Conservation (phyloP, 2,797 vertebrate species). For the Gouania willdenowi region DNA sequence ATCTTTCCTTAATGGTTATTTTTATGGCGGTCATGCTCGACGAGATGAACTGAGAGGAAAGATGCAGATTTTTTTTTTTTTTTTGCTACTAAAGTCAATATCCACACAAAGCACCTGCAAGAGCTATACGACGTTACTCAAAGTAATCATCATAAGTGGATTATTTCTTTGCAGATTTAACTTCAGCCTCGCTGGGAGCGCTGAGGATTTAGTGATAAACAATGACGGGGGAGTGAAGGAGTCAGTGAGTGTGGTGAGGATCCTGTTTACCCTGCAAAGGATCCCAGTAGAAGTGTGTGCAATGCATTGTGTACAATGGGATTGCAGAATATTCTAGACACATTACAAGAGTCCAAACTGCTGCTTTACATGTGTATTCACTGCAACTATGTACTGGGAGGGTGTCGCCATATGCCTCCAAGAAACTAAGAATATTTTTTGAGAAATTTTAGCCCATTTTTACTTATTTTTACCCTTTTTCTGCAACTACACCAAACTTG, state of each 20-base stretch:
- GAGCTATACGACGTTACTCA: conserved; percentile 27
- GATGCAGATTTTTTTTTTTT: too few species aligned
- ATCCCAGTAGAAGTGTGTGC: neutral
- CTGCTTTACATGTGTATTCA: too few species aligned
- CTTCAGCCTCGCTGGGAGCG: conserved; percentile 17
- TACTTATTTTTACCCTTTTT: too few species aligned
- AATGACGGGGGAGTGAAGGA: conserved; percentile 46
- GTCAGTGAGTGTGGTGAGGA: conserved; percentile 15
- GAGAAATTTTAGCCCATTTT: too few species aligned
- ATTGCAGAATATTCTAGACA: too few species aligned
- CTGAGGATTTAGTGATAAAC: conserved; percentile 46
- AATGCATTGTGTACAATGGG: too few species aligned
- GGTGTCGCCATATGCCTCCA: too few species aligned
- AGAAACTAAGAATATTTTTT: too few species aligned
- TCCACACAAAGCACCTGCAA: conserved; percentile 53
- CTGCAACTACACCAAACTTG: too few species aligned
- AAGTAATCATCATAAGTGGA: conserved; percentile 54
- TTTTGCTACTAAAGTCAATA: conserved; percentile 44
- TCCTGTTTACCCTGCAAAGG: conserved; percentile 25
- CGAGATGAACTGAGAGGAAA: conserved; percentile 12
- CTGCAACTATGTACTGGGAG: too few species aligned
- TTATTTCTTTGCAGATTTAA: conserved; percentile 54
- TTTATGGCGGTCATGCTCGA: conserved; percentile 53
- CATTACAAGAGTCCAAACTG: too few species aligned
- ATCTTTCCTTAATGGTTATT: conserved; percentile 61